Evolutionary conservation across 2,797 vertebrate species (phyloP).

Genomic region (Acipenser transmontanus): DNA sequence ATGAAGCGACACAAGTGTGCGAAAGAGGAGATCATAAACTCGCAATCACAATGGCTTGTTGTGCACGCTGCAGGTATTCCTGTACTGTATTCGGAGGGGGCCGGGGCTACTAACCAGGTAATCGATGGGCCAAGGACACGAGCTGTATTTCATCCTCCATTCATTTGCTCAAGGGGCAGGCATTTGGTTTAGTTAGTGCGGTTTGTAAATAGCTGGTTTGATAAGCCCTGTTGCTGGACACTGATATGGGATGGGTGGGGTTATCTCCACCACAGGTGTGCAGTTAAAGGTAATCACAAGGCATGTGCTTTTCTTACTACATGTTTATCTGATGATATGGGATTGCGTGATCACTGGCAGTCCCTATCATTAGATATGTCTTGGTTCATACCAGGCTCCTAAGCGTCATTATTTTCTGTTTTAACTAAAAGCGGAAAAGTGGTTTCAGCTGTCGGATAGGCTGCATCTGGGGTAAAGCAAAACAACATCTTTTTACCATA

Average conservation of each 20-base stretch:
- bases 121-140: not conserved
- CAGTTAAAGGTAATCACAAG: not conserved
- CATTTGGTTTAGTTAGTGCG: not conserved
- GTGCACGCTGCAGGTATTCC: constrained; percentile 24
- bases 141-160: not conserved
- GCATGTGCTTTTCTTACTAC: too few relatives aligned
- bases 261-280: not conserved
- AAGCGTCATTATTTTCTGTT: too few relatives aligned
- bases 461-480: not conserved
- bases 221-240: constrained; percentile 1
- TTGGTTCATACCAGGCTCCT: too few relatives aligned
- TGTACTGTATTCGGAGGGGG: not conserved
- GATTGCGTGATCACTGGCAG: too few relatives aligned
- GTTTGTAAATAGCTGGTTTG: constrained; percentile 2
- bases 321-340: too few relatives aligned
- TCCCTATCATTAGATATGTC: too few relatives aligned
- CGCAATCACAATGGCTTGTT: constrained; percentile 3
- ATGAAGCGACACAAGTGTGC: constrained; percentile 39
- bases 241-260: not conserved
- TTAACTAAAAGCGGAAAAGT: too few relatives aligned
- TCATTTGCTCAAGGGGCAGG: not conserved
- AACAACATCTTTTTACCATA: constrained; percentile 9
- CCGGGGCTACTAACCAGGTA: not conserved
- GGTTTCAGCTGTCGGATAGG: constrained; percentile 31
- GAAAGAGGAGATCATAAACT: constrained; percentile 48